These are phyloP conservation scores for Pygoscelis adeliae DNA, from an alignment of 2,113 vertebrate species.

Conservation along the genomic window DNA sequence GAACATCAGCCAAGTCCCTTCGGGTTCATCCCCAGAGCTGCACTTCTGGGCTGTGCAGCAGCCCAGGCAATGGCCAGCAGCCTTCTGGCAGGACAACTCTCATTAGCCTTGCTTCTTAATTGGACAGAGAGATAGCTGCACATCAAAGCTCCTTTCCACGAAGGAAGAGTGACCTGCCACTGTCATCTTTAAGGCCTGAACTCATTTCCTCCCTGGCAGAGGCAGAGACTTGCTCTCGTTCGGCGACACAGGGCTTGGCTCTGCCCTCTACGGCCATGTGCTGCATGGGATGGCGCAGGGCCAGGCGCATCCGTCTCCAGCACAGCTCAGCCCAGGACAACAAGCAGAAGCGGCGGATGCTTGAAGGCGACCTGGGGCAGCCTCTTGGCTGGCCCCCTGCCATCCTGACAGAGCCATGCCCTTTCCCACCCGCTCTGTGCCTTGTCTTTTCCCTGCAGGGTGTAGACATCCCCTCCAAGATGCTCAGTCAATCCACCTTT, in stretches of 20 bases:
- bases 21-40: background rate
- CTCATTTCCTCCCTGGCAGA: background rate
- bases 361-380: background rate
- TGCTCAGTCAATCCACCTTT: background rate
- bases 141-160: background rate
- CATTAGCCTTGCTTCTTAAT: background rate
- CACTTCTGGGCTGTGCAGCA: accelerated
- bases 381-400: background rate
- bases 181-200: background rate
- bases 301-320: accelerated
- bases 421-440: background rate
- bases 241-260: accelerated
- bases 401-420: background rate
- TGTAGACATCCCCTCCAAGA: background rate
- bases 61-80: background rate
- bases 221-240: background rate
- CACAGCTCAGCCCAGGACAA: background rate
- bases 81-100: background rate
- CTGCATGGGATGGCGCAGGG: background rate
- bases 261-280: background rate
- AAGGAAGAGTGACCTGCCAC: background rate
- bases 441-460: background rate
- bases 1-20: background rate
- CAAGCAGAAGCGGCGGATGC: background rate
- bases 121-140: background rate